Evolutionary conservation across 2,113 vertebrate species (phyloP).

Genomic region (Saguinus imperator): DNA sequence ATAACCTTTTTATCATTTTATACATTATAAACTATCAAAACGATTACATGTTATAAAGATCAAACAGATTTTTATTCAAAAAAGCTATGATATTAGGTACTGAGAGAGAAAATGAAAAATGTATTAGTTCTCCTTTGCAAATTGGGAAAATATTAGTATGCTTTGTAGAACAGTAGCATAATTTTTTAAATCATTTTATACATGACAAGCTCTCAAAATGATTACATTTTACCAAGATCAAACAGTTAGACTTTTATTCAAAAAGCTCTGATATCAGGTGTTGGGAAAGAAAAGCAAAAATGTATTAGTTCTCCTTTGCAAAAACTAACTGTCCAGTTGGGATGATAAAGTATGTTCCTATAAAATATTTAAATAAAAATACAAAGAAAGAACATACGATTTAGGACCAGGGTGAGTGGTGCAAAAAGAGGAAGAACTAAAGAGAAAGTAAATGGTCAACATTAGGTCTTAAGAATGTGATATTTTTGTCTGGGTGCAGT

Average conservation of each 20-base stretch:
- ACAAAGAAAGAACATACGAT: background rate
- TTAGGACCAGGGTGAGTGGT: background rate
- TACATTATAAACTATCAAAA: background rate
- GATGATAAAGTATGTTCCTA: background rate
- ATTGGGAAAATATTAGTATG: background rate
- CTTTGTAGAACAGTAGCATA: background rate
- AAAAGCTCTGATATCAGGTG: background rate
- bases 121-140: background rate
- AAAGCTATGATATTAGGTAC: background rate
- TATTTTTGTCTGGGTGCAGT: background rate
- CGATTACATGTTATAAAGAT: background rate
- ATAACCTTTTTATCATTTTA: constrained; percentile 15
- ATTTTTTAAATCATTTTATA: constrained; percentile 32
- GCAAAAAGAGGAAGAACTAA: background rate
- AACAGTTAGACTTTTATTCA: background rate
- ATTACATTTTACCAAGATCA: background rate
- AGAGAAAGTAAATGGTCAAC: background rate
- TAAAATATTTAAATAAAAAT: background rate
- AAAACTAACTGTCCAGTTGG: background rate
- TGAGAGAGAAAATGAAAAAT: background rate
- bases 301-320: background rate
- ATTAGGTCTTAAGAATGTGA: background rate
- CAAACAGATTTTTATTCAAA: background rate
- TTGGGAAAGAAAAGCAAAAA: background rate
- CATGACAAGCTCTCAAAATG: background rate